phyloP scores from a whole-genome alignment of 2,797 vertebrate species.

The Enteromius fasciolatus region DNA sequence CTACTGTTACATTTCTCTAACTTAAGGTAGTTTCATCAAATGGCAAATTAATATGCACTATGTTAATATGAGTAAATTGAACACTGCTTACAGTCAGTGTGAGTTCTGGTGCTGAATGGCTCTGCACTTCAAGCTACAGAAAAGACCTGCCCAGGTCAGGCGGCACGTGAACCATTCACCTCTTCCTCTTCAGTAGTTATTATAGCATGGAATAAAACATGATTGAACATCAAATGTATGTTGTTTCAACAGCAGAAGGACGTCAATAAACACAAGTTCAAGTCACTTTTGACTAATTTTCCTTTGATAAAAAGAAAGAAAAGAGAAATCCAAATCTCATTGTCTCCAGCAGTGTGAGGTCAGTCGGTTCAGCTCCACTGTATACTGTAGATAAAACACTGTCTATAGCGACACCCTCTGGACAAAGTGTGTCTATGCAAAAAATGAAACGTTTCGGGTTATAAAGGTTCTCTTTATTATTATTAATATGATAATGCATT shows the following conservation, averaged over 20 bases:
- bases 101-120: not conserved
- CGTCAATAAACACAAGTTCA: not conserved
- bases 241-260: not conserved
- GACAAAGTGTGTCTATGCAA: not conserved
- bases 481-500: not conserved
- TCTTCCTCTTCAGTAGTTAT: not conserved
- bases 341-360: not conserved
- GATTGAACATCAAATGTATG: not conserved
- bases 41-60: not conserved
- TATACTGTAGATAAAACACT: not conserved
- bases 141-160: not conserved
- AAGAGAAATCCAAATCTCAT: not conserved
- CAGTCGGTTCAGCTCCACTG: not conserved
- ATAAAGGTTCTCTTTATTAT: slow-evolving; percentile 9
- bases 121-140: not conserved
- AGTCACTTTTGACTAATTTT: not conserved
- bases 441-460: not conserved
- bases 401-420: slow-evolving; percentile 21
- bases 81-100: not conserved
- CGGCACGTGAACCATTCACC: not conserved
- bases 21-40: not conserved
- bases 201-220: not conserved
- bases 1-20: not conserved
- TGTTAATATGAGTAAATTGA: not conserved
- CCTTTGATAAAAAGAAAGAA: not conserved